Conservation (phyloP, 2,797 vertebrate species). For the Hoplostethus atlanticus region DNA sequence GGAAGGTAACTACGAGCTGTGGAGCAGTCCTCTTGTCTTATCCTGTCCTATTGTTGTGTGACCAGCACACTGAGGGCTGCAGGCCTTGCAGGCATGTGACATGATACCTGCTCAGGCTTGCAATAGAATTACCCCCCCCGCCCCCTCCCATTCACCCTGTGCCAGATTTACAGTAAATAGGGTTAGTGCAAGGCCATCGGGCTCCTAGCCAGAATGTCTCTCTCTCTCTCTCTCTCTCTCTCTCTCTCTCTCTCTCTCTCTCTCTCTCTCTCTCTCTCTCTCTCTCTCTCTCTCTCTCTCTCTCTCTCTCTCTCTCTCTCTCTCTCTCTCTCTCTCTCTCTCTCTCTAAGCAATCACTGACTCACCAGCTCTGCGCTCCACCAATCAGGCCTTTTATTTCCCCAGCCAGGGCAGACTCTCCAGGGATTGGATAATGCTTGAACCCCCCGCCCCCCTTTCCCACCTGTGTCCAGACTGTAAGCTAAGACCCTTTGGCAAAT, state of each 20-base stretch:
- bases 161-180: conserved; percentile 48
- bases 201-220: conserved; percentile 38
- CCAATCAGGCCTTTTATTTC: conserved; percentile 62
- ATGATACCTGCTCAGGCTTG: conserved; percentile 41
- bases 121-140: conserved; percentile 16
- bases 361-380: conserved; percentile 66
- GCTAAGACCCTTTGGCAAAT: conserved; percentile 71
- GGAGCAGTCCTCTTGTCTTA: not conserved
- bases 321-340: conserved; percentile 14
- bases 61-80: conserved; percentile 35
- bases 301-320: conserved; percentile 20
- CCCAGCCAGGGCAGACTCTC: conserved; percentile 68
- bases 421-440: conserved; percentile 81
- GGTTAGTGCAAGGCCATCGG: conserved; percentile 48
- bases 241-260: conserved; percentile 20
- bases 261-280: conserved; percentile 20
- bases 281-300: conserved; percentile 20
- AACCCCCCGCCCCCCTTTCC: conserved; percentile 53
- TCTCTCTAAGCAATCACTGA: conserved; percentile 35
- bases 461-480: conserved; percentile 80
- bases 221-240: conserved; percentile 12
- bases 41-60: conserved; percentile 8
- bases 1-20: not conserved
- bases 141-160: conserved; percentile 34
- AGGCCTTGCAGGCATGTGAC: conserved; percentile 28